Conservation (phyloP, 2,888 invertebrate species). For the Andrena dorsata region DNA sequence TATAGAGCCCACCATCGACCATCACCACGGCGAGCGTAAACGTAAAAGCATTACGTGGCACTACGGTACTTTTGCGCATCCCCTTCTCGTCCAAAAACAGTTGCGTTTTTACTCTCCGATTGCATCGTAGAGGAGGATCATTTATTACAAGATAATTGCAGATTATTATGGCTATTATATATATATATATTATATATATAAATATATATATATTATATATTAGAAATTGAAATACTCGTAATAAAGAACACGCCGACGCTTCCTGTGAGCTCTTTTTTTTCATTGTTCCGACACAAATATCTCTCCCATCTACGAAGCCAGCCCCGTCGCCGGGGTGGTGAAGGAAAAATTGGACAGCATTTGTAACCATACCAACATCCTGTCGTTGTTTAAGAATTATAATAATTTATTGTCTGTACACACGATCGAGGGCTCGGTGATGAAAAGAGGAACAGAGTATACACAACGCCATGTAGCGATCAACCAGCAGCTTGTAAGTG, state of each 20-base stretch:
- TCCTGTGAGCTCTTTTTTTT: conserved; percentile 66
- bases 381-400: conserved; percentile 21
- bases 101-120: conserved; percentile 76
- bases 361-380: not conserved
- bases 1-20: not conserved
- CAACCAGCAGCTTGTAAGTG: conserved; percentile 39
- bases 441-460: conserved; percentile 39
- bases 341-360: not conserved
- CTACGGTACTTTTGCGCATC: conserved; percentile 64
- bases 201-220: conserved; percentile 83
- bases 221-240: conserved; percentile 84
- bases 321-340: not conserved
- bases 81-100: conserved; percentile 64
- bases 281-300: conserved; percentile 7
- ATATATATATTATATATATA: conserved; percentile 77
- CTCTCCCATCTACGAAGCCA: conserved; percentile 13
- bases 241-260: conserved; percentile 84
- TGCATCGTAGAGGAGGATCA: conserved; percentile 77
- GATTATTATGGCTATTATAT: conserved; percentile 83
- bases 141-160: conserved; percentile 81
- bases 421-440: conserved; percentile 21
- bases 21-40: conserved; percentile 53
- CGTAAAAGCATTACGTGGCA: conserved; percentile 60
- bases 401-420: conserved; percentile 50
- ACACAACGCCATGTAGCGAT: conserved; percentile 41